phyloP scores from a whole-genome alignment of 2,888 invertebrate species.

The Scrobipalpa atriplicella region DNA sequence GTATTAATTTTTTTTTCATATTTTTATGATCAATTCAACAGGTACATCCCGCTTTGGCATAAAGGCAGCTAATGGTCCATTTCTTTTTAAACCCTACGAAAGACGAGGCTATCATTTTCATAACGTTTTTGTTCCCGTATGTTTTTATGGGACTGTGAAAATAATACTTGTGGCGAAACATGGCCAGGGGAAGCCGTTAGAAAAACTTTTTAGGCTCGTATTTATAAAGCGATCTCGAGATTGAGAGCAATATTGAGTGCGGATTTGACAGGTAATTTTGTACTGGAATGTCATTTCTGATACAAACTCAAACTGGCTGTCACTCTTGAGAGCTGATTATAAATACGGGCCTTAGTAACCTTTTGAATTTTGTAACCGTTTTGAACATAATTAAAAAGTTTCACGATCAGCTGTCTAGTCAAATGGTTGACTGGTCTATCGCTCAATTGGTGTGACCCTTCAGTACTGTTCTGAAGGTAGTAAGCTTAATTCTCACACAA shows the following conservation, averaged over 20 bases:
- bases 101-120: constrained; percentile 28
- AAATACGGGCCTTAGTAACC: neutral
- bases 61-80: constrained; percentile 32
- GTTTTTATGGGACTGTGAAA: constrained; percentile 25
- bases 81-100: constrained; percentile 32
- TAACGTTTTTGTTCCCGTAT: constrained; percentile 25
- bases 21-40: constrained; percentile 16
- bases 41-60: constrained; percentile 16
- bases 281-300: too few relatives aligned
- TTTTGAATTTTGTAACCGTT: neutral
- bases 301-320: too few relatives aligned
- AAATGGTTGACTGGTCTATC: neutral
- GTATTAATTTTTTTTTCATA: too few relatives aligned
- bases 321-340: too few relatives aligned
- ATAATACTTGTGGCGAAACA: constrained; percentile 17
- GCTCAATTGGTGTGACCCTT: too few relatives aligned
- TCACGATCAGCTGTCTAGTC: neutral
- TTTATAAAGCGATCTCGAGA: too few relatives aligned
- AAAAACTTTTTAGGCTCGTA: constrained; percentile 13
- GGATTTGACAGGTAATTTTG: too few relatives aligned
- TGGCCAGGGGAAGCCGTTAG: neutral
- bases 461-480: too few relatives aligned
- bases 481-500: too few relatives aligned
- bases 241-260: too few relatives aligned
- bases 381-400: neutral